Conservation (phyloP, 2,797 vertebrate genomes). For the Sebastes trivittatus region DNA sequence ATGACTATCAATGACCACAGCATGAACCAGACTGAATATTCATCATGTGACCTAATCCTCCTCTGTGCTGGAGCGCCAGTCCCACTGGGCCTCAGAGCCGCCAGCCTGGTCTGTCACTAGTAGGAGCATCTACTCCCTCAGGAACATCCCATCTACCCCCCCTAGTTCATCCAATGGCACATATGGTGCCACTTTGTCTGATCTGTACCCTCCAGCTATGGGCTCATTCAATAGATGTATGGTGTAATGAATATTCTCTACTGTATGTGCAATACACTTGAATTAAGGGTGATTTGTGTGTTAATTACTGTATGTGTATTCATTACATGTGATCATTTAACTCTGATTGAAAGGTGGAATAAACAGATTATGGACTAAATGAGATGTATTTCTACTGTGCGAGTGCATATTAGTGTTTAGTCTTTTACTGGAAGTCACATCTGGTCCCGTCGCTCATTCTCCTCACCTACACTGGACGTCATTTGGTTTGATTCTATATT, state of each 20-base stretch:
- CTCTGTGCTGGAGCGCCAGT: constrained; percentile 6
- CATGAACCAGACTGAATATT: constrained; percentile 49
- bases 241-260: constrained; percentile 21
- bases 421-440: constrained; percentile 1
- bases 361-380: constrained; percentile 2
- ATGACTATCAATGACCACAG: constrained; percentile 44
- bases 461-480: background rate
- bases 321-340: constrained; percentile 31
- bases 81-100: constrained; percentile 8
- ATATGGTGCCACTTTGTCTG: constrained; percentile 40
- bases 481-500: background rate
- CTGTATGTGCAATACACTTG: constrained; percentile 12
- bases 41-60: constrained; percentile 46
- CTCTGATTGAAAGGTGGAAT: constrained; percentile 6
- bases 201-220: constrained; percentile 41
- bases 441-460: background rate
- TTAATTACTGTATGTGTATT: constrained; percentile 34
- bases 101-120: background rate
- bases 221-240: background rate
- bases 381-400: background rate
- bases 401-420: background rate
- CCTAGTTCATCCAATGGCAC: background rate
- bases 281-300: constrained; percentile 20
- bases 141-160: background rate
- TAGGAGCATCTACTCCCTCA: constrained; percentile 3